Evolutionary conservation across 2,888 invertebrate species (phyloP).

Genomic region (Rhogogaster chlorosoma): DNA sequence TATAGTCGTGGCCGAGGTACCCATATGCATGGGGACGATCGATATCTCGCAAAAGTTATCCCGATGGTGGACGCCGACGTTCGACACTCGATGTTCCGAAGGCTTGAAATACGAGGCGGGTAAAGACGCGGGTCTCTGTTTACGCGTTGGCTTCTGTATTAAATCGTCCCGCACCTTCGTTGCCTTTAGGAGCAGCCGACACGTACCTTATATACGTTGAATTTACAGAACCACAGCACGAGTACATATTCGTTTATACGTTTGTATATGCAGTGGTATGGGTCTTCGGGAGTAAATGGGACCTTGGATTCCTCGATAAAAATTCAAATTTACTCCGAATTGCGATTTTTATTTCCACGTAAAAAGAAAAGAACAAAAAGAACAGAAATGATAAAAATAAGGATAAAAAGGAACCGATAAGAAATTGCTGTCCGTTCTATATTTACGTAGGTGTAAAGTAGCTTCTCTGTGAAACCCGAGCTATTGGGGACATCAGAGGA

Average conservation of each 20-base stretch:
- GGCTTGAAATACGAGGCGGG: conserved; percentile 45
- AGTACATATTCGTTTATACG: background rate
- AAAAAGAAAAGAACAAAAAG: background rate
- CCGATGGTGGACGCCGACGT: conserved; percentile 39
- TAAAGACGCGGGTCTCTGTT: conserved; percentile 47
- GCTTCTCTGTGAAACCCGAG: conserved; percentile 60
- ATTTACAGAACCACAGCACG: background rate
- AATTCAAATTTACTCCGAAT: background rate
- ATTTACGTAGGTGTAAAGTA: conserved; percentile 62
- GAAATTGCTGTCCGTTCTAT: background rate
- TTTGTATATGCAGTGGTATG: background rate
- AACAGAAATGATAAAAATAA: background rate
- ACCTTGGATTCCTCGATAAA: background rate
- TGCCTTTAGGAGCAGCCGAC: conserved; percentile 20
- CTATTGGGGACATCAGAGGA: conserved; percentile 58
- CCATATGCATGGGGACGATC: conserved; percentile 38
- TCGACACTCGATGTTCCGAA: conserved; percentile 33
- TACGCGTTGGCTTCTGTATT: conserved; percentile 50
- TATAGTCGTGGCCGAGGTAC: conserved; percentile 23
- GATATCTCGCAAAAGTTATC: conserved; percentile 49
- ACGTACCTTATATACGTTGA: background rate
- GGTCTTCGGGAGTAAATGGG: background rate
- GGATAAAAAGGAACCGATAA: background rate
- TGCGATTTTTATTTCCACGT: background rate
- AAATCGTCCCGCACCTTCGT: conserved; percentile 48